Evolutionary conservation across 1,140 invertebrate species (phyloP), one percentile per base, ranked within the genome.

Genomic region (Arion vulgaris): DNA sequence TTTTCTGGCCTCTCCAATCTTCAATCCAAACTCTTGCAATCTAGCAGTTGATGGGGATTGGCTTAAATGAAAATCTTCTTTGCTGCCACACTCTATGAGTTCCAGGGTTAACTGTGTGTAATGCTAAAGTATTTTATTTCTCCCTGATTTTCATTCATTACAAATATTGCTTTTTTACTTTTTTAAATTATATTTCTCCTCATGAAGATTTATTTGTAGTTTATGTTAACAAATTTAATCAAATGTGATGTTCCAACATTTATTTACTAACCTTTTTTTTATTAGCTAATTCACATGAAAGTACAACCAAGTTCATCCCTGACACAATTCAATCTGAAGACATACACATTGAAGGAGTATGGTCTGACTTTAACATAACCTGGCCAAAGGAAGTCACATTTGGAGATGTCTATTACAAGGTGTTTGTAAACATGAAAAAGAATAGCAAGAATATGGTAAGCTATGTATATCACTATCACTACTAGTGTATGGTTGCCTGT

Each of bases 401-500:
- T 87, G 96, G 96, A 38, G 94, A 94, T 17, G 94, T 98, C 0
- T 96, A 95, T 86, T 98, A 98, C 88, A 95, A 97, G 91, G 94
- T 97, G 36, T 95, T 95, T 88, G 93, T 97, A 9, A 86, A 89
- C 57, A 81, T 85, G 83, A 76, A 66, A 51, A 57, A 83, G 17
- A 45, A 74, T 19, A 69, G 53, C 69, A 79, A 75, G 71, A 49
- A 78, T 53, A 9, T 68, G n/a, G 72, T 81, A 69, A 82, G 83
- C 82, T 9, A 26, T 45, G n/a, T n/a, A n/a, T n/a, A n/a, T n/a
- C n/a, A n/a, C n/a, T n/a, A n/a, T n/a, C n/a, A n/a, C n/a, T n/a
- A n/a, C n/a, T n/a, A n/a, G n/a, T n/a, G n/a, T n/a, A n/a, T n/a
- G n/a, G n/a, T n/a, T n/a, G n/a, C n/a, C n/a, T n/a, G n/a, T n/a